Percentiles rank a stretch among this genome's conserved stretches.
phyloP scores from a whole-genome alignment of 2,113 vertebrate species.

The Pachycephala philippinensis region DNA sequence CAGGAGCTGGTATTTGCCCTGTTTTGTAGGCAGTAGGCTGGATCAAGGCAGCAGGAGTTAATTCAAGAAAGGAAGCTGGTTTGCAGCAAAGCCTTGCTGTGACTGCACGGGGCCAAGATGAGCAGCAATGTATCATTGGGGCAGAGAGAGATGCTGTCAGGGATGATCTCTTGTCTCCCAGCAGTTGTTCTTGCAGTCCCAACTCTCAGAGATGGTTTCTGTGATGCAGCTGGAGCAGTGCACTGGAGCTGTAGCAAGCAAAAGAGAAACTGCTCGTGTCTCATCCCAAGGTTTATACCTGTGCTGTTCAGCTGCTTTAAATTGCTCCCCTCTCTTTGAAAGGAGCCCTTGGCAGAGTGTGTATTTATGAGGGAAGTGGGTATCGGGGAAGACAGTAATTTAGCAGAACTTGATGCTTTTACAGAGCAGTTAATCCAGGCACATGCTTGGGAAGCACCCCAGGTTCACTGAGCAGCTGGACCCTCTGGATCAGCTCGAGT shows the following conservation, averaged over 20 bases:
- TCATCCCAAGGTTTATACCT: neutral
- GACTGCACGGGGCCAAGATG: neutral
- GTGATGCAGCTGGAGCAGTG: neutral
- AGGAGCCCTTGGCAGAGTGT: neutral
- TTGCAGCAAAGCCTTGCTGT: neutral
- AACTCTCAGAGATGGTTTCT: neutral
- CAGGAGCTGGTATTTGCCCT: neutral
- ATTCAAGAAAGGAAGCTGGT: neutral
- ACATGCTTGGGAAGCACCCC: neutral
- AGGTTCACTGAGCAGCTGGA: neutral
- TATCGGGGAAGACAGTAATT: neutral
- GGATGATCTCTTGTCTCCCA: neutral
- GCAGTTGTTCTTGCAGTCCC: accelerated
- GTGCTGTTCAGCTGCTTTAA: neutral
- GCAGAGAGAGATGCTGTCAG: neutral
- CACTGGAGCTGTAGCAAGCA: neutral
- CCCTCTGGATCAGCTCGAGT: neutral
- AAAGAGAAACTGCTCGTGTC: neutral
- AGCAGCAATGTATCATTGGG: neutral
- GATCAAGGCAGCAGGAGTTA: neutral
- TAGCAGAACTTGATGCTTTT: neutral
- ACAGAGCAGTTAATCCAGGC: neutral
- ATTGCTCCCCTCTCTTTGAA: neutral
- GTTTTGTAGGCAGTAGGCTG: neutral
- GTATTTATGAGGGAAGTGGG: neutral